These are phyloP conservation scores for Penaeus chinensis DNA, from an alignment of 1,140 invertebrate genomes.

Conservation along the genomic window DNA sequence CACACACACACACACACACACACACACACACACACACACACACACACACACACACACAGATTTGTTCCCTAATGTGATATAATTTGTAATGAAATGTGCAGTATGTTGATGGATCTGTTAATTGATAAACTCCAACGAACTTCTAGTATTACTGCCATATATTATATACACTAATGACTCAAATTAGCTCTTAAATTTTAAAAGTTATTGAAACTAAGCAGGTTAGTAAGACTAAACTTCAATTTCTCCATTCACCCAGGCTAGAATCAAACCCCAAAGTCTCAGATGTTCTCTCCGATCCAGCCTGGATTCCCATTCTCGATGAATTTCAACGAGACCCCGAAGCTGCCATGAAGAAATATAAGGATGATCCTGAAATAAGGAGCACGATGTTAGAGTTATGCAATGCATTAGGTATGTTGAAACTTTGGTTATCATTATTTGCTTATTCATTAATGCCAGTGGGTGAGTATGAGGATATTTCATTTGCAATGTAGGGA, in stretches of 20 bases:
- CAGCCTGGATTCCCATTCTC: slow-evolving; percentile 47
- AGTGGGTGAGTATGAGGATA: too few species aligned
- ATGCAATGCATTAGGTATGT: slow-evolving; percentile 38
- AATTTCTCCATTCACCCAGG: background rate
- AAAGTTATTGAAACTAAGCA: background rate
- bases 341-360: slow-evolving; percentile 32
- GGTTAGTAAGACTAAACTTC: background rate
- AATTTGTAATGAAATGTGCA: too few species aligned
- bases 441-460: too few species aligned
- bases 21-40: too few species aligned
- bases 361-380: slow-evolving; percentile 30
- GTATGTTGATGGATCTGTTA: too few species aligned
- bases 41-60: too few species aligned
- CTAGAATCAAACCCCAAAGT: slow-evolving; percentile 33
- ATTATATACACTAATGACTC: too few species aligned
- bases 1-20: background rate
- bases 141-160: background rate
- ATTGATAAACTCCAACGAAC: too few species aligned
- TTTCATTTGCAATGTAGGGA: too few species aligned
- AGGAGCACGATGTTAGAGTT: slow-evolving; percentile 23
- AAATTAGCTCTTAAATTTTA: too few species aligned
- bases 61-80: too few species aligned
- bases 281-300: slow-evolving; percentile 33
- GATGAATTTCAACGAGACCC: slow-evolving; percentile 45
- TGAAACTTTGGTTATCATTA: too few species aligned